A percentile compares a stretch with the other conserved stretches of the same genome.
Conservation (phyloP, 1,140 invertebrate genomes). For the Drosophila azteca region DNA sequence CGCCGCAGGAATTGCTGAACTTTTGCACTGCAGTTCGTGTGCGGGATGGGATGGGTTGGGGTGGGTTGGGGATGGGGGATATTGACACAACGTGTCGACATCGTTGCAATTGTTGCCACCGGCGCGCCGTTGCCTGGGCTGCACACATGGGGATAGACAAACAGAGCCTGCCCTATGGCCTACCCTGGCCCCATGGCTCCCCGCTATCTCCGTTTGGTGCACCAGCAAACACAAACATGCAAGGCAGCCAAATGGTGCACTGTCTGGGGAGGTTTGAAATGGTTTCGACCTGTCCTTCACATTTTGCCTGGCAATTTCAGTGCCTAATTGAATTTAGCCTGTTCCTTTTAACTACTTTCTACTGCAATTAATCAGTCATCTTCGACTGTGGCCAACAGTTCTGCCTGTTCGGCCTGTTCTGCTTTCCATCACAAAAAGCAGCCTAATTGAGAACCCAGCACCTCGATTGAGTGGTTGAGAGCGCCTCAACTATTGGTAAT, state of each 20-base stretch:
- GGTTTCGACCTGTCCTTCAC: conserved; percentile 3
- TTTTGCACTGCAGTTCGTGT: conserved; percentile 42
- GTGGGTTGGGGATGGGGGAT: background rate
- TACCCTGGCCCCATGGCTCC: too few relatives aligned
- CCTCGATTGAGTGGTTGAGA: conserved; percentile 6
- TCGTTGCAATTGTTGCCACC: conserved; percentile 33
- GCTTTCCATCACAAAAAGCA: too few relatives aligned
- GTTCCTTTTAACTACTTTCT: conserved; percentile 14
- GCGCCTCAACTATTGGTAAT: conserved; percentile 50
- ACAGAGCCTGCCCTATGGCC: conserved; percentile 3
- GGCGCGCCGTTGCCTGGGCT: conserved; percentile 4
- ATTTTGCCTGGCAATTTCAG: conserved; percentile 7
- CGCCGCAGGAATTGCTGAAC: conserved; percentile 25
- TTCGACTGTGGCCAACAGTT: conserved; percentile 29
- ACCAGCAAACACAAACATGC: conserved; percentile 55
- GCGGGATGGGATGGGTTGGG: background rate
- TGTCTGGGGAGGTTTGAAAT: conserved; percentile 16
- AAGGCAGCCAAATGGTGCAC: conserved; percentile 28
- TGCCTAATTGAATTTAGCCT: conserved; percentile 49
- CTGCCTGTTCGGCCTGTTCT: conserved; percentile 13
- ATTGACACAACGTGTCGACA: conserved; percentile 70
- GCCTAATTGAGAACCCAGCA: conserved; percentile 49
- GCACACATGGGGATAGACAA: conserved; percentile 44
- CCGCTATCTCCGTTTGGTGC: background rate
- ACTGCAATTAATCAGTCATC: conserved; percentile 59